Evolutionary conservation across 92 coral and sea anemone genomes (phyloP).

Genomic region (Phymanthus crucifer): DNA sequence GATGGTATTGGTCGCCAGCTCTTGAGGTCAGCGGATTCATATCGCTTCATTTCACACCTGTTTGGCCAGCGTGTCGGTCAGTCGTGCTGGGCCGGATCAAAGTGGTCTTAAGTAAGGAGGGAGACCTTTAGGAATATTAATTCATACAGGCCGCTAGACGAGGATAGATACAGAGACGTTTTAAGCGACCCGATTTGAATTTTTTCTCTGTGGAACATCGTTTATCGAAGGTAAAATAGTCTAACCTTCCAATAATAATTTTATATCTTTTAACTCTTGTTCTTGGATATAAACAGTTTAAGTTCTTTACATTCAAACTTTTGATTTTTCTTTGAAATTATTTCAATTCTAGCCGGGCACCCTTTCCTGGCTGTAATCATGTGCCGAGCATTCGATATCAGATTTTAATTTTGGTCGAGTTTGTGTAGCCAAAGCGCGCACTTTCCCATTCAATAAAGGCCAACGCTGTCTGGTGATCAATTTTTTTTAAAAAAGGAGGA

Average conservation of each 20-base stretch:
- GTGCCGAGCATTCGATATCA: too few species aligned
- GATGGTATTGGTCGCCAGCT: background rate
- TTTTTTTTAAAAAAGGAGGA: too few species aligned
- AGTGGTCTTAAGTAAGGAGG: background rate
- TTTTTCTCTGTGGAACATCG: background rate
- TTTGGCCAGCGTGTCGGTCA: background rate
- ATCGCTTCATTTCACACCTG: background rate
- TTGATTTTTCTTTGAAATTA: too few species aligned
- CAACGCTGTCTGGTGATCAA: too few species aligned
- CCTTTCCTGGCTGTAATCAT: too few species aligned
- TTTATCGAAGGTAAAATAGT: background rate
- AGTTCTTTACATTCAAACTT: background rate
- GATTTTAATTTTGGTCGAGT: too few species aligned
- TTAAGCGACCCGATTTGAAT: background rate
- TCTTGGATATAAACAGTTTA: background rate
- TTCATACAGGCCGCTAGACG: background rate
- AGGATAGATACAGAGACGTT: background rate
- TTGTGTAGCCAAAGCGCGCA: too few species aligned
- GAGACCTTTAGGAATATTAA: background rate
- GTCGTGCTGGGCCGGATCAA: background rate
- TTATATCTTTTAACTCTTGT: background rate
- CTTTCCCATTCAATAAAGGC: too few species aligned
- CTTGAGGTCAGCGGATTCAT: background rate
- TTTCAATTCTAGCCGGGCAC: too few species aligned
- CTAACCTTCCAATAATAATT: background rate